Percentiles rank a stretch among this genome's conserved stretches.
phyloP scores from a whole-genome alignment of 2,797 vertebrate species.

The Acanthopagrus latus region DNA sequence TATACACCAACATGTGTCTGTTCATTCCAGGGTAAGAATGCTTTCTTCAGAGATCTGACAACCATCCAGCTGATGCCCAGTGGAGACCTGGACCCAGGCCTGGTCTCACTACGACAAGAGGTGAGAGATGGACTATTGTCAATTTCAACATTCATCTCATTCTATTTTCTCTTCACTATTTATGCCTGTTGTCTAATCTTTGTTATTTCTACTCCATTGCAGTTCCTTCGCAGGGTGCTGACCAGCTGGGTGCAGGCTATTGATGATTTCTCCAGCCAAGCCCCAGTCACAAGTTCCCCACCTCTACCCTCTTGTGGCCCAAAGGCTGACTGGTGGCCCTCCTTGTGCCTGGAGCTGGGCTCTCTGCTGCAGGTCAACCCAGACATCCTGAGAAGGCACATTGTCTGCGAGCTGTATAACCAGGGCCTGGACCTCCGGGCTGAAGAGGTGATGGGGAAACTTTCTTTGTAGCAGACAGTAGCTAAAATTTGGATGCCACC shows the following conservation, averaged over 20 bases:
- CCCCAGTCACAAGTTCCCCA: constrained; percentile 23
- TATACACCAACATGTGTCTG: neutral
- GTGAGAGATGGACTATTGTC: constrained; percentile 71
- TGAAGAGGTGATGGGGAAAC: constrained; percentile 88
- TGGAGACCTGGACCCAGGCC: constrained; percentile 92
- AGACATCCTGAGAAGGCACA: constrained; percentile 91
- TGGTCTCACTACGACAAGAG: constrained; percentile 91
- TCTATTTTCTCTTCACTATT: neutral
- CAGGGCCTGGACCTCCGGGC: constrained; percentile 92
- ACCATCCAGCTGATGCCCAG: constrained; percentile 96
- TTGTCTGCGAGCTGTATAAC: constrained; percentile 95
- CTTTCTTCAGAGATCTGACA: constrained; percentile 97
- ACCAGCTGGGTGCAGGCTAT: constrained; percentile 89
- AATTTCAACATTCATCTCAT: neutral
- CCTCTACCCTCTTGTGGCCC: constrained; percentile 51
- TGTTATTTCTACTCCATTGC: neutral
- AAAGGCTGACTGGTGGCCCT: constrained; percentile 88
- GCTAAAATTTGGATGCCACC: neutral
- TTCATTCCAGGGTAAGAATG: constrained; percentile 92
- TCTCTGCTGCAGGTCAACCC: constrained; percentile 92
- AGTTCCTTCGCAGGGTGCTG: constrained; percentile 93
- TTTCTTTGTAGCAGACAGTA: neutral
- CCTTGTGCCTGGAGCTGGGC: constrained; percentile 89
- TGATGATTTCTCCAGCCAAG: constrained; percentile 69
- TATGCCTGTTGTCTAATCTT: neutral